These are phyloP conservation scores for Aricia agestis DNA, from an alignment of 1,140 invertebrate species.

Conservation along the genomic window DNA sequence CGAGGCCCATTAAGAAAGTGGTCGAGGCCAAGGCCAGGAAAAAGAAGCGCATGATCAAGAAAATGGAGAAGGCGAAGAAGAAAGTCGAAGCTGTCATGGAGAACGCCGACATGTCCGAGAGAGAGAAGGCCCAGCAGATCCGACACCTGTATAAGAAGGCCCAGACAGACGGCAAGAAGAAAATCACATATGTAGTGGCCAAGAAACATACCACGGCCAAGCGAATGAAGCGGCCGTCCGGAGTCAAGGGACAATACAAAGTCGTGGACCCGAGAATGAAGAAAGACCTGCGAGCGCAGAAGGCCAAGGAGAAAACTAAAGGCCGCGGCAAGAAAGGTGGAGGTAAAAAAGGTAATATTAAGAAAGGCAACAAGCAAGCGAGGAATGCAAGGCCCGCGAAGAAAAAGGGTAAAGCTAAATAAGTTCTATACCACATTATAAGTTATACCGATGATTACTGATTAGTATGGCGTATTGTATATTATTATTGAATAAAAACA, in stretches of 20 bases:
- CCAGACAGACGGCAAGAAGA: conserved; percentile 87
- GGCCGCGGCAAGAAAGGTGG: conserved; percentile 59
- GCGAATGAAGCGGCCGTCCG: conserved; percentile 85
- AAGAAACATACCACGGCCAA: conserved; percentile 92
- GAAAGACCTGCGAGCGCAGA: conserved; percentile 89
- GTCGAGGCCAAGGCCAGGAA: conserved; percentile 98
- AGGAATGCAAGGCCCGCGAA: conserved; percentile 44
- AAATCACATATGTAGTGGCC: conserved; percentile 95
- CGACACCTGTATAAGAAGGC: conserved; percentile 97
- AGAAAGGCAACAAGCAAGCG: conserved; percentile 49
- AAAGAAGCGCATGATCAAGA: conserved; percentile 90
- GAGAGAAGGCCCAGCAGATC: conserved; percentile 94
- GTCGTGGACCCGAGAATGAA: conserved; percentile 97
- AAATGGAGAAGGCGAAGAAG: conserved; percentile 96
- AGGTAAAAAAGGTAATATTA: conserved; percentile 38
- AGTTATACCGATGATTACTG: background rate
- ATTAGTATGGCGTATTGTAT: background rate
- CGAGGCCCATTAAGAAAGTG: conserved; percentile 97
- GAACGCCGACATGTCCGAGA: conserved; percentile 90
- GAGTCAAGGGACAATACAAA: conserved; percentile 94
- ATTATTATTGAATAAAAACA: background rate
- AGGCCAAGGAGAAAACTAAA: conserved; percentile 78
- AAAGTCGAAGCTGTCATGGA: conserved; percentile 95
- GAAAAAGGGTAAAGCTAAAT: conserved; percentile 24
- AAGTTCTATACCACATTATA: background rate